Conservation (phyloP, 2,797 vertebrate genomes). For the Lagorchestes hirsutus region DNA sequence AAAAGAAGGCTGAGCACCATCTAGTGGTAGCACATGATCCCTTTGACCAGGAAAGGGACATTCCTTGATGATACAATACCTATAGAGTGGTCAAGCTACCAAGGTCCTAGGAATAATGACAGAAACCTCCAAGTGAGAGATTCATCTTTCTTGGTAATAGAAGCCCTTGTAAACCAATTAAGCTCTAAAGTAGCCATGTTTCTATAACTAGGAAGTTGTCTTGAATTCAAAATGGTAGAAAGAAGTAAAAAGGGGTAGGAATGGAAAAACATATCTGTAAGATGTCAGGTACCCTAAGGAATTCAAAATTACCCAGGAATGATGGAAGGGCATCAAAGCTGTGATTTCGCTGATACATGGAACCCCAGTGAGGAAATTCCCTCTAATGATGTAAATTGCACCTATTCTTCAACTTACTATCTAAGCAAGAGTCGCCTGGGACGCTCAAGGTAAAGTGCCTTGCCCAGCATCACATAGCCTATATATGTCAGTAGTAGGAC, state of each 20-base stretch:
- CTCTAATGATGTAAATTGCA: neutral
- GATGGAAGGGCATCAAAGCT: neutral
- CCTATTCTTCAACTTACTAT: neutral
- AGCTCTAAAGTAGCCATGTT: neutral
- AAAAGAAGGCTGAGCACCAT: conserved; percentile 51
- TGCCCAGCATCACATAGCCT: neutral
- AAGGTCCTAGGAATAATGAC: neutral
- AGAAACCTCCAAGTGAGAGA: neutral
- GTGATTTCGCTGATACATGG: neutral
- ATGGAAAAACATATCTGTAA: conserved; percentile 33
- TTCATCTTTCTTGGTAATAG: neutral
- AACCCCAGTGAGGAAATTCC: neutral
- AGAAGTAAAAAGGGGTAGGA: neutral
- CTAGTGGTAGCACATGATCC: conserved; percentile 59
- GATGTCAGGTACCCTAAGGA: neutral
- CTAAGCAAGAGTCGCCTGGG: neutral
- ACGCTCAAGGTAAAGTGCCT: neutral
- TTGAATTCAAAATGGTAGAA: conserved; percentile 39
- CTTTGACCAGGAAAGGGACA: neutral
- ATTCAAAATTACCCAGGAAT: neutral
- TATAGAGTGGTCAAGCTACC: neutral
- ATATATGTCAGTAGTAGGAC: neutral
- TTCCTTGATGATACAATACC: neutral
- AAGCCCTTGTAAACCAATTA: neutral
- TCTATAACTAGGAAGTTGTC: neutral